These are phyloP conservation scores for Motacilla tschutschensis DNA, from an alignment of 2,113 vertebrate species.

Conservation along the genomic window DNA sequence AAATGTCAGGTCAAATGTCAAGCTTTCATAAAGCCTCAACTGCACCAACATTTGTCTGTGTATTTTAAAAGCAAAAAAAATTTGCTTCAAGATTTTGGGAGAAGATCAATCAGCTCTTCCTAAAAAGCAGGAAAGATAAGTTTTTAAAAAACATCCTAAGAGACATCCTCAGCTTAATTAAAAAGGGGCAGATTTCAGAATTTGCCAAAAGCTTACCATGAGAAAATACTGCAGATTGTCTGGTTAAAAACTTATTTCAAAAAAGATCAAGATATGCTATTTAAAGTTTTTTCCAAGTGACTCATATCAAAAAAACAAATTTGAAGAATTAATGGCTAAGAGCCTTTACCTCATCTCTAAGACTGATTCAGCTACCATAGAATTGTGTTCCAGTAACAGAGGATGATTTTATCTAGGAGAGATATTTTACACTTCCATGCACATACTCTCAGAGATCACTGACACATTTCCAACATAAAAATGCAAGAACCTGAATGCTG, in stretches of 20 bases:
- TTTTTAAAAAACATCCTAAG: not conserved
- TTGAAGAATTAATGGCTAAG: slow-evolving; percentile 16
- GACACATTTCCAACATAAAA: not conserved
- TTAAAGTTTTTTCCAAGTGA: slow-evolving; percentile 44
- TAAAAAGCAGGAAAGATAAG: not conserved
- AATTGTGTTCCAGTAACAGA: not conserved
- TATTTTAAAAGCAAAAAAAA: not conserved
- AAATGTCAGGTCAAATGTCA: slow-evolving; percentile 10
- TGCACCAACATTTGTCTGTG: not conserved
- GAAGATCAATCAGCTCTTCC: not conserved
- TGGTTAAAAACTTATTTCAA: not conserved
- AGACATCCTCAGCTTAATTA: not conserved
- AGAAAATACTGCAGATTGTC: not conserved
- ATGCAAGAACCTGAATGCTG: not conserved
- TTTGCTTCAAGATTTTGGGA: not conserved
- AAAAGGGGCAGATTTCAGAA: not conserved
- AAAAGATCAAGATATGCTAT: slow-evolving; percentile 2
- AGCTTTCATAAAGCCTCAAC: not conserved
- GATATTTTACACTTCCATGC: slow-evolving; percentile 19
- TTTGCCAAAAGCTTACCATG: not conserved
- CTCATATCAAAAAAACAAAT: not conserved
- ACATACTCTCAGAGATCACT: not conserved
- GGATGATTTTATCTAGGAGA: not conserved
- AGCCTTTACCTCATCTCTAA: slow-evolving; percentile 22
- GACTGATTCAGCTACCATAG: slow-evolving; percentile 13